Base-by-base conservation (phyloP, 2,888 invertebrate species). In the Meteorus colon region DNA sequence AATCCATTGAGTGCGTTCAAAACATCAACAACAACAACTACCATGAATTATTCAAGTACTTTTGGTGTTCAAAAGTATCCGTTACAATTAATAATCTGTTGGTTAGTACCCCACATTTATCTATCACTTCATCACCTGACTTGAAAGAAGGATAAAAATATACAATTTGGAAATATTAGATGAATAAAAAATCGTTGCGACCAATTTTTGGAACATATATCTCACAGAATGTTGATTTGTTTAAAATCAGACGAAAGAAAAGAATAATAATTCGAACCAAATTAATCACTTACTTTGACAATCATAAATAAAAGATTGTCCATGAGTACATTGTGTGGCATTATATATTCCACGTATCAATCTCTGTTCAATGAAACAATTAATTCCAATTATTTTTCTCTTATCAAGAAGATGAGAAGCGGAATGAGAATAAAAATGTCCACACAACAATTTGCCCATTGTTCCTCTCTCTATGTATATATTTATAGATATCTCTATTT, bases 271-370 rank as follows among this genome's bases (percentile, higher is more conserved):
- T 48, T 41, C 14, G 37, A 71, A 71, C 41, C 71, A 71, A 71
- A 41, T 59, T 75, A 73, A 59, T 77, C 73, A 76, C 75, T 77
- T 77, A 76, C 75, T 77, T 77, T 34, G 77, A 68, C 73, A 73
- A 70, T 77, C 51, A 41, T 51, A 74, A 60, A 77, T 48, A 48
- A 60, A 73, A 14, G 75, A 70, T 71, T 76, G 67, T 77, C 73
- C 41, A 37, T 60, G 24, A 76, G 76, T 78, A 69, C 67, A 66
- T 80, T 78, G 70, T 73, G 66, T 73, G 73, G 59, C 65, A 45
- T 78, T 73, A 75, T 45, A 71, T 75, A 55, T 27, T 63, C 34
- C 48, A 63, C 62, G 73, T 76, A 74, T 77, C 62, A 24, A 31
- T 73, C 55, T 55, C 55, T 4, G 10, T 55, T 55, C 55, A 24